Evolutionary conservation across 2,797 vertebrate species (phyloP), one percentile per base, ranked within the genome.

Genomic region (Melanotaenia nigrans): DNA sequence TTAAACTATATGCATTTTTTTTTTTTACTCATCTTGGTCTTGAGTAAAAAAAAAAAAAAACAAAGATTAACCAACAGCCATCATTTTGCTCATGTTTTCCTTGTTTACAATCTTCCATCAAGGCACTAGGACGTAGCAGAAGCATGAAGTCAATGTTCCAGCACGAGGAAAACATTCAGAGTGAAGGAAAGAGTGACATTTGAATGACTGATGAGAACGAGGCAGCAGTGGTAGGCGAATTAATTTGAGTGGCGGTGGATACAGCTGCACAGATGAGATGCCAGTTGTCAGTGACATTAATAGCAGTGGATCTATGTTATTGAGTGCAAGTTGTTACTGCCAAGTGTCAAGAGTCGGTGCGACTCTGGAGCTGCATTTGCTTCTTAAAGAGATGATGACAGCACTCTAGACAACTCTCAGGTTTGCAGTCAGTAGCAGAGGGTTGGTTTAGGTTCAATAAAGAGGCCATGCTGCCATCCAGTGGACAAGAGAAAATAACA

Each of bases 381-480:
- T 36, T 9, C 22, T 55, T 38, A 59, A 9, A 73, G 33, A 7
- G 13, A 38, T 3, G 47, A 65, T 59, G 71, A 66, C 25, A 54
- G 60, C 10, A 68, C 57, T 78, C 28, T 28, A 45, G 66, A 40
- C 42, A 71, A 42, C 36, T 66, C 30, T 35, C 11, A 38, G 69
- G 32, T 78, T 62, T 72, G 42, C 13, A 51, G 56, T 55, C 11
- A 59, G 45, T 16, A 63, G 18, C 33, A 14, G 36, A 16, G 22
- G 1, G 38, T n/a, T 60, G 33, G 25, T 1, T 40, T 8, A 12
- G 14, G 16, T 65, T 32, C 25, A 20, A 20, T 38, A 49, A 78
- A 78, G 73, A 72, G 53, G 36, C 70, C 57, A 86, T 76, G 80
- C 82, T 91, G 87, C 90, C 92, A 91, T 65, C 93, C 71, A 83